phyloP scores from a whole-genome alignment of 2,113 vertebrate species.

The Pseudorhombus dupliciocellatus region DNA sequence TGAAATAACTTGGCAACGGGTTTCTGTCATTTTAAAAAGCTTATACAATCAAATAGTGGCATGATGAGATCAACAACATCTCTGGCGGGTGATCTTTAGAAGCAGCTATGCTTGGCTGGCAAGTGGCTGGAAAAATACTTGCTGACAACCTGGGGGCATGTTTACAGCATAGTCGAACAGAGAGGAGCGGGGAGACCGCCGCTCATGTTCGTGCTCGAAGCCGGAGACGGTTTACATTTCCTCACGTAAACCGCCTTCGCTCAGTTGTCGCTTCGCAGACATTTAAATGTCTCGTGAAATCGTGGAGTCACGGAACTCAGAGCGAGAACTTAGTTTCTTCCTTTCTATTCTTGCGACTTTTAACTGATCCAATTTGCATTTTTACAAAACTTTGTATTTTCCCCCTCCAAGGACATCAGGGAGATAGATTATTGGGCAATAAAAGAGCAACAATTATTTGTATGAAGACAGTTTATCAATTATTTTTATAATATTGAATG shows the following conservation, averaged over 20 bases:
- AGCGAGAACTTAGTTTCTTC: too few species aligned
- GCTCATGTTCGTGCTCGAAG: conserved; percentile 38
- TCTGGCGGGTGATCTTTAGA: conserved; percentile 70
- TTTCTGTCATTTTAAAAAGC: conserved; percentile 45
- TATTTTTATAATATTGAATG: too few species aligned
- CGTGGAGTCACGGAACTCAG: too few species aligned
- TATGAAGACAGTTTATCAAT: too few species aligned
- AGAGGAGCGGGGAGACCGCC: conserved; percentile 21
- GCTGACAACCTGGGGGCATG: conserved; percentile 77
- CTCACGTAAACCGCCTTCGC: neutral
- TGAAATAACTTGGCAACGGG: conserved; percentile 44
- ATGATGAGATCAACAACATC: conserved; percentile 73
- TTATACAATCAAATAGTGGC: conserved; percentile 66
- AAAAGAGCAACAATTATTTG: neutral
- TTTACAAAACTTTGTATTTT: too few species aligned
- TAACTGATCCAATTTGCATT: too few species aligned
- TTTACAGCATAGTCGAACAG: conserved; percentile 68
- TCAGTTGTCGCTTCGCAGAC: neutral
- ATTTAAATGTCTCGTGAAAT: neutral
- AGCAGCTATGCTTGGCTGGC: conserved; percentile 73
- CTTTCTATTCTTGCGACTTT: too few species aligned
- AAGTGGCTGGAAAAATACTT: conserved; percentile 74
- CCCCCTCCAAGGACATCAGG: too few species aligned
- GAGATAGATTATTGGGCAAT: neutral
- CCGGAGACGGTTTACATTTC: conserved; percentile 25